Base-by-base conservation (phyloP, 2,888 invertebrate species). In the Galeruca laticollis region DNA sequence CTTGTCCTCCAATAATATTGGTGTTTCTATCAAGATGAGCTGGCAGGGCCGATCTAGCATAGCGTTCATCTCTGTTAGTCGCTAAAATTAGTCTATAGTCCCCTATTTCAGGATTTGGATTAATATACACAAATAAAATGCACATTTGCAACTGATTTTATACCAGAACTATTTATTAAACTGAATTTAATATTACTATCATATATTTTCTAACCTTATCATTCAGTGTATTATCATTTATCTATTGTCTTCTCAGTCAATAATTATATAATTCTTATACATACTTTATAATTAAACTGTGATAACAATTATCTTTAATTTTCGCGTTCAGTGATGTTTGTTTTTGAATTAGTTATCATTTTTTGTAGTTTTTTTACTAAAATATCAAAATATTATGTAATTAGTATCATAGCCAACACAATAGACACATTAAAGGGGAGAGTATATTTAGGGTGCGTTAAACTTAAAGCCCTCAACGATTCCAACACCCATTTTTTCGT, bases 61-160 rank as follows among this genome's bases (percentile, higher is more conserved):
- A 94, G 79, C 86, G 88, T 83, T 96, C 95, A 86, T 96, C 96
- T 75, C 96, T 88, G 83, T 96, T 96, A 20, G 93, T 90, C 2
- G 91, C 92, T 52, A 96, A 79, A 72, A 96, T 90, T 15, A 95
- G 83, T 77, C 91, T 89, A 81, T 92, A 95, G 47, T 89, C 89
- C 69, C 89, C 88, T 15, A 87, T 82, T 9, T 83, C 80, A 60
- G 90, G 88, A 54, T 26, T 31, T 11, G 54, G 54, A 9, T 54
- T n/a, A n/a, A 26, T 31, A 21, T 26, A 31, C 15, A 54, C 31
- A 52, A 52, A 52, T 21, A 52, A 31, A 31, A 31, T 54, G 15
- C 54, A 54, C 54, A 54, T 54, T 54, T 47, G 26, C 9, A 15
- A 47, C 18, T 47, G 47, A 15, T 15, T 47, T 47, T 47, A 47